These are phyloP conservation scores for Trissoscelio sp. DNA, from an alignment of 2,888 invertebrate species.

Conservation along the genomic window DNA sequence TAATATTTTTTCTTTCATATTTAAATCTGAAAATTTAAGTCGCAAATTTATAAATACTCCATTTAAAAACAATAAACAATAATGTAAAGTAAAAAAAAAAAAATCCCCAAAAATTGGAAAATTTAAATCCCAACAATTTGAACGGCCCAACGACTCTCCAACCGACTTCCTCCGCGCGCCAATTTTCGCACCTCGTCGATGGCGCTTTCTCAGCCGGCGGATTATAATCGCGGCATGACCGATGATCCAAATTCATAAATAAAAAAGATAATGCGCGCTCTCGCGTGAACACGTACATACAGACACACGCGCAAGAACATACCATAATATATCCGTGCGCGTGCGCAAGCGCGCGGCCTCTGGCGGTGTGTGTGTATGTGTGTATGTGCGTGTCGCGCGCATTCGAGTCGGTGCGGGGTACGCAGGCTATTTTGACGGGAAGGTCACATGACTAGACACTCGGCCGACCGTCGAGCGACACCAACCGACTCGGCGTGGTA, in stretches of 20 bases:
- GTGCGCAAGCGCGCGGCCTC: slow-evolving; percentile 49
- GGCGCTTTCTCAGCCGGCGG: slow-evolving; percentile 27
- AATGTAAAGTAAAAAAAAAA: no score
- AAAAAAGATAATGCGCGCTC: slow-evolving; percentile 39
- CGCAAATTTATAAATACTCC: no score
- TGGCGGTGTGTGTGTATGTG: slow-evolving; percentile 61
- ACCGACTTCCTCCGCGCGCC: no score
- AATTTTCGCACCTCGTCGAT: slow-evolving; percentile 16
- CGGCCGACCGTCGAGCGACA: slow-evolving; percentile 76
- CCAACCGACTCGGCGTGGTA: slow-evolving; percentile 53
- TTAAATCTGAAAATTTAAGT: no score
- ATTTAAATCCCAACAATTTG: no score
- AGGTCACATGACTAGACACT: slow-evolving; percentile 90
- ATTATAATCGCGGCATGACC: slow-evolving; percentile 49
- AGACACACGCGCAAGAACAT: no score
- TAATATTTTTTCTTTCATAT: no score
- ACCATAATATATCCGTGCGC: no score
- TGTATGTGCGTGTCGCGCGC: slow-evolving; percentile 64
- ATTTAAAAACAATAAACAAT: no score
- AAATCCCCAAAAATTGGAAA: no score
- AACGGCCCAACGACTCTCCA: no score
- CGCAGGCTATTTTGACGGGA: slow-evolving; percentile 91
- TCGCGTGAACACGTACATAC: background rate
- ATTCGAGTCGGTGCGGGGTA: slow-evolving; percentile 69
- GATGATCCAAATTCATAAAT: slow-evolving; percentile 60